phyloP scores from a whole-genome alignment of 2,113 vertebrate genomes.

The Calidris pugnax region DNA sequence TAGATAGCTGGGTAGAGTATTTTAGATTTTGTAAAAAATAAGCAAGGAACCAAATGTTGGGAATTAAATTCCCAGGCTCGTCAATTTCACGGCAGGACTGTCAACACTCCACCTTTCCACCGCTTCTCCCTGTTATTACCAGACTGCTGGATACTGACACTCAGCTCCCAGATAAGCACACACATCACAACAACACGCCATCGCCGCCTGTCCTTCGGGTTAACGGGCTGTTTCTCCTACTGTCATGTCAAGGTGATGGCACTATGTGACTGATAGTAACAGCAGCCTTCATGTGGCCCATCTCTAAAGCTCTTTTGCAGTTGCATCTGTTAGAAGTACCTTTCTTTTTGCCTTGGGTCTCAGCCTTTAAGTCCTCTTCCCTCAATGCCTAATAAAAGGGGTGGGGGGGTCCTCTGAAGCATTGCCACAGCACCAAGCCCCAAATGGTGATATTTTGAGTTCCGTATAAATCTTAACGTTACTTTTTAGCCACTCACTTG shows the following conservation, averaged over 20 bases:
- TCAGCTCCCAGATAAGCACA: not conserved
- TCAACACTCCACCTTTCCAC: not conserved
- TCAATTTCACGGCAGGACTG: not conserved
- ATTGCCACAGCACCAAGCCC: not conserved
- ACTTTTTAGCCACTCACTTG: conserved; percentile 83
- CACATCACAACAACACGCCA: not conserved
- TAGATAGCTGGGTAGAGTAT: not conserved
- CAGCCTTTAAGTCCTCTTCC: not conserved
- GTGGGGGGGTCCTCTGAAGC: not conserved
- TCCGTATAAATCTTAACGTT: not conserved
- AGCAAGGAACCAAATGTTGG: not conserved
- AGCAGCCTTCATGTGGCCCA: not conserved
- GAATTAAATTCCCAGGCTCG: not conserved
- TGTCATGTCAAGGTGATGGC: not conserved
- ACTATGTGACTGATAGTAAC: accelerated
- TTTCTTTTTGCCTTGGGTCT: not conserved
- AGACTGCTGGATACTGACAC: not conserved
- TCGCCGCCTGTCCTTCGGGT: accelerated
- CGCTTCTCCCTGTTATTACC: not conserved
- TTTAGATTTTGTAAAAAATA: not conserved
- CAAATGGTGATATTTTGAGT: not conserved
- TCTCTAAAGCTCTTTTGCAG: not conserved
- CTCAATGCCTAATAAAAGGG: not conserved
- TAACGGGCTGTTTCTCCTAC: not conserved
- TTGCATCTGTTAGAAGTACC: not conserved